Evolutionary conservation across 2,113 vertebrate species (phyloP), one percentile per base, ranked within the genome.

Genomic region (Cavia porcellus): DNA sequence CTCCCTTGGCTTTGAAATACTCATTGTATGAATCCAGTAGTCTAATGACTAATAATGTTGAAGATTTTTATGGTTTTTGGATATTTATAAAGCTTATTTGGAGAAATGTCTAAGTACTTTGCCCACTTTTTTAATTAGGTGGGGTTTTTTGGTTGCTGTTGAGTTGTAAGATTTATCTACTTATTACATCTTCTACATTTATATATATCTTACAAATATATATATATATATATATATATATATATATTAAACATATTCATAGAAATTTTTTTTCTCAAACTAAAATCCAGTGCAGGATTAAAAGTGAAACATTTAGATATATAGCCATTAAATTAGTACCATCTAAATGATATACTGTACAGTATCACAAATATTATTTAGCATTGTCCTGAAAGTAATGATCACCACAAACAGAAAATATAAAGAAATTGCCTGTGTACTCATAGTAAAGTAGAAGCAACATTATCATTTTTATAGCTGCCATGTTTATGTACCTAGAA

Each of bases 351-450:
- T 84, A 74, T 32, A 32, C 45, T 79, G 75, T 17, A 10, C 4
- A 86, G 19, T n/a, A 92, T 84, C 24, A 90, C 35, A 95, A 91
- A 82, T 77, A 50, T 47, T 25, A 66, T n/a, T 92, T 94, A 77
- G 32, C 32, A 45, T 20, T 52, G 3, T 70, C 86, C 20, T 83
- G 9, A 90, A 94, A 87, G 38, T 72, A 72, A 57, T 64, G 35
- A 70, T 59, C 32, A 87, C 55, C 64, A 24, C 10, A 89, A 86
- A 96, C 55, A 93, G 38, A 52, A 22, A 93, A 93, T 28, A 66
- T 83, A 55, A 96, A 83, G 8, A 80, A 85, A 47, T 74, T 42
- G 77, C 8, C 5, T 72, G 1, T 80, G 32, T 68, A 62, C 4
- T 38, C 17, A 70, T 10, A 94, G 28, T 61, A 82, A 94, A 88